These are phyloP conservation scores for Lagria hirta DNA, from an alignment of 2,888 invertebrate genomes.

Conservation along the genomic window DNA sequence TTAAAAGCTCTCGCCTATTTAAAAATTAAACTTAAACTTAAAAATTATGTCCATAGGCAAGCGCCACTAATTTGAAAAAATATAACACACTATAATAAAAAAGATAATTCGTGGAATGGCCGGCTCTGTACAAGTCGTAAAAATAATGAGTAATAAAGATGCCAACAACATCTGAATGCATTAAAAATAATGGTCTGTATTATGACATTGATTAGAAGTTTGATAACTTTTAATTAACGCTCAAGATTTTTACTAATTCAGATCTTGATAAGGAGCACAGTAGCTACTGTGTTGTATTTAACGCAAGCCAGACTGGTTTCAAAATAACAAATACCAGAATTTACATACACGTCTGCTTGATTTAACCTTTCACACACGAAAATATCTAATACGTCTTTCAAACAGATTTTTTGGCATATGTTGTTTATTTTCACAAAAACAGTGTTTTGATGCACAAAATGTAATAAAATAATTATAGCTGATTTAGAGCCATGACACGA, in stretches of 20 bases:
- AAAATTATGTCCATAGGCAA: slow-evolving; percentile 1
- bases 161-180: slow-evolving; percentile 37
- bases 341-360: slow-evolving; percentile 25
- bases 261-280: slow-evolving; percentile 42
- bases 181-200: slow-evolving; percentile 42
- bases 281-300: slow-evolving; percentile 44
- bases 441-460: too few relatives aligned
- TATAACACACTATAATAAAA: too few relatives aligned
- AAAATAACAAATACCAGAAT: slow-evolving; percentile 29
- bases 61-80: too few relatives aligned
- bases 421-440: too few relatives aligned
- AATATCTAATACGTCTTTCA: slow-evolving; percentile 1
- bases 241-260: slow-evolving; percentile 45
- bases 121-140: slow-evolving; percentile 23
- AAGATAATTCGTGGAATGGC: slow-evolving; percentile 10
- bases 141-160: slow-evolving; percentile 42
- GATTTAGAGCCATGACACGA: slow-evolving; percentile 8
- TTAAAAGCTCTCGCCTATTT: too few relatives aligned
- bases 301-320: slow-evolving; percentile 27
- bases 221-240: slow-evolving; percentile 46
- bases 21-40: slow-evolving; percentile 1
- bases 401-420: too few relatives aligned
- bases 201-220: slow-evolving; percentile 40
- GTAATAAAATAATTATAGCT: slow-evolving; percentile 11
- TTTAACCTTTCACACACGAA: slow-evolving; percentile 13